Percentiles rank a stretch among this genome's conserved stretches.
phyloP scores from a whole-genome alignment of 2,888 invertebrate species.

The Lamellibrachia columna region DNA sequence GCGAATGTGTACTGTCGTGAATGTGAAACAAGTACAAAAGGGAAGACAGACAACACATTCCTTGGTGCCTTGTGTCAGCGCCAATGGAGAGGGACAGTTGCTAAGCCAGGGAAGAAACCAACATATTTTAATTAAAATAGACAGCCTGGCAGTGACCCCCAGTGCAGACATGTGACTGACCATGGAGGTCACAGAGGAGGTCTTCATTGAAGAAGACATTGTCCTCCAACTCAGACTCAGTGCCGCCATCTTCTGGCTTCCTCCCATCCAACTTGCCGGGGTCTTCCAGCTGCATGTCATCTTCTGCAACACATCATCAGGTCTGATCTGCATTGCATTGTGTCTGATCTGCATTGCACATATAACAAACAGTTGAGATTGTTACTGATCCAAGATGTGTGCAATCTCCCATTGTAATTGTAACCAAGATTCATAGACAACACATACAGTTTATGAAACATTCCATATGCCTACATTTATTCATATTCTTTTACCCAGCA shows the following conservation, averaged over 20 bases:
- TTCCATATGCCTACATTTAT: neutral
- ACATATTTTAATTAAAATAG: too few relatives aligned
- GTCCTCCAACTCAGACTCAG: conserved; percentile 27
- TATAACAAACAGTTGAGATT: neutral
- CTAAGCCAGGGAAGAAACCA: too few relatives aligned
- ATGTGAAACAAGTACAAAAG: too few relatives aligned
- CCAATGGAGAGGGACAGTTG: too few relatives aligned
- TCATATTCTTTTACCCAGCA: neutral
- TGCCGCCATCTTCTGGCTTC: neutral
- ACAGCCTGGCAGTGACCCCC: neutral
- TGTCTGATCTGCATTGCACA: neutral
- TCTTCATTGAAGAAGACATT: conserved; percentile 69
- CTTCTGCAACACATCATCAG: neutral
- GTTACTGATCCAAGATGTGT: neutral
- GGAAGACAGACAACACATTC: too few relatives aligned
- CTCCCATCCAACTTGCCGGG: conserved; percentile 19
- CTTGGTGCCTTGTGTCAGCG: too few relatives aligned
- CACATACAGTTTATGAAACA: neutral
- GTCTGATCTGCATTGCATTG: neutral
- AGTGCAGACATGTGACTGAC: conserved; percentile 51
- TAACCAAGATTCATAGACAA: too few relatives aligned
- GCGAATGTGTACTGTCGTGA: too few relatives aligned
- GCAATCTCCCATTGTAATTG: neutral
- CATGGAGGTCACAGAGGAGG: conserved; percentile 69
- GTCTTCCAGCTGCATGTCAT: neutral